These are phyloP conservation scores for Leptoclinus maculatus DNA, from an alignment of 2,797 vertebrate genomes.

Conservation along the genomic window DNA sequence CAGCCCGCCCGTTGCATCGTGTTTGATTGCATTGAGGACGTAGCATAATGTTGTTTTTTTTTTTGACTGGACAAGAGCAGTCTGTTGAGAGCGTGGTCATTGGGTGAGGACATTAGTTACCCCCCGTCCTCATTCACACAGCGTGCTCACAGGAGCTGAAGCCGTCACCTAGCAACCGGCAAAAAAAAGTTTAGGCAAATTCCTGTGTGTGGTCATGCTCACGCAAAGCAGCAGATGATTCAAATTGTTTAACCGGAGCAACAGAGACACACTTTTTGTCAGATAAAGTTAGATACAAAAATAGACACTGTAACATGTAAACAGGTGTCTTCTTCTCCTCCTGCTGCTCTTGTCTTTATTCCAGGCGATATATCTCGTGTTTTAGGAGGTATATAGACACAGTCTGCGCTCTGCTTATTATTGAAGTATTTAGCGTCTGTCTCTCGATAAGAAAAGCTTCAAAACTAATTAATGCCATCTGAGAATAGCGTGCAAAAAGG, in stretches of 20 bases:
- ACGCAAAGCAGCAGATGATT: slow-evolving; percentile 52
- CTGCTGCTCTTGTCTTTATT: slow-evolving; percentile 26
- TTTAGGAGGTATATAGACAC: slow-evolving; percentile 32
- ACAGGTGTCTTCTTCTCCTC: slow-evolving; percentile 28
- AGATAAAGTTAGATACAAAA: slow-evolving; percentile 31
- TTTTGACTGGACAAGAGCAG: slow-evolving; percentile 71
- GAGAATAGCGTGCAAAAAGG: slow-evolving; percentile 67
- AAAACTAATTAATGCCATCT: slow-evolving; percentile 75
- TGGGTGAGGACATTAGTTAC: slow-evolving; percentile 76
- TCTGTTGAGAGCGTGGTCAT: slow-evolving; percentile 77
- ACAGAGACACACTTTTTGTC: slow-evolving; percentile 25
- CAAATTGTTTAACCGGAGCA: slow-evolving; percentile 42
- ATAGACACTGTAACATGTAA: slow-evolving; percentile 8
- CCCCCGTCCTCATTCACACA: slow-evolving; percentile 73
- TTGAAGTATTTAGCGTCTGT: slow-evolving; percentile 67
- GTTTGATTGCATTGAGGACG: slow-evolving; percentile 72
- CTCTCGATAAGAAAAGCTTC: slow-evolving; percentile 63
- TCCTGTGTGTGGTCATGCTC: slow-evolving; percentile 70
- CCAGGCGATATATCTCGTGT: slow-evolving; percentile 20
- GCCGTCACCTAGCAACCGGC: slow-evolving; percentile 81
- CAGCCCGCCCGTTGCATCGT: slow-evolving; percentile 49
- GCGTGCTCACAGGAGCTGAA: slow-evolving; percentile 70
- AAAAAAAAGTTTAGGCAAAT: slow-evolving; percentile 68
- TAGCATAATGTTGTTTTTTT: slow-evolving; percentile 75
- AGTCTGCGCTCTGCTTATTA: slow-evolving; percentile 30